A percentile compares a stretch with the other conserved stretches of the same genome.
phyloP scores from a whole-genome alignment of 2,113 vertebrate species.

The Lycaon pictus region DNA sequence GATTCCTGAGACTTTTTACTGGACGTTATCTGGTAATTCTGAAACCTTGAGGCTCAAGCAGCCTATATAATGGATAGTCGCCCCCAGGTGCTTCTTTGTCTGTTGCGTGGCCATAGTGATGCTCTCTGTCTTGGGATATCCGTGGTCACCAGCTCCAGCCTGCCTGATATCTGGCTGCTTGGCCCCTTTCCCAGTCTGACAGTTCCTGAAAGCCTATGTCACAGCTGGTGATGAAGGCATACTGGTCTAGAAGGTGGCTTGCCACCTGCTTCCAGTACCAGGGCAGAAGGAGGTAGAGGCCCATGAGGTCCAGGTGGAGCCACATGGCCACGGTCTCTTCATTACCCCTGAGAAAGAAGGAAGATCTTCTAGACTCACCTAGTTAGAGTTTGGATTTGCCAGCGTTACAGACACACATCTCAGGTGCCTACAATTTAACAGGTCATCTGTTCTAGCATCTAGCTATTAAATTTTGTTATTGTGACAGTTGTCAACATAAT shows the following conservation, averaged over 20 bases:
- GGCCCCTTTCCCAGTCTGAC: constrained; percentile 85
- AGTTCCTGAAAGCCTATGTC: constrained; percentile 89
- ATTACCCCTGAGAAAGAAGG: neutral
- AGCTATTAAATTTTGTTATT: neutral
- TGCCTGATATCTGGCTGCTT: constrained; percentile 75
- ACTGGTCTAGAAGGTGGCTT: constrained; percentile 74
- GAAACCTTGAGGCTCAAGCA: neutral
- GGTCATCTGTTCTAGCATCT: neutral
- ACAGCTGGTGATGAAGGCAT: constrained; percentile 89
- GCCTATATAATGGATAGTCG: neutral
- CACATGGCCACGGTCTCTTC: neutral
- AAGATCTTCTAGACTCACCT: neutral
- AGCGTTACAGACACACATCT: neutral
- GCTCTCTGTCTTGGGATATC: constrained; percentile 42
- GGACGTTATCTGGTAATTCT: neutral
- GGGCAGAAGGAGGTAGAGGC: neutral
- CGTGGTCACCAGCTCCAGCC: neutral
- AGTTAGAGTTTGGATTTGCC: neutral
- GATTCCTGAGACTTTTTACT: neutral
- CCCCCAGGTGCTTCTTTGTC: neutral
- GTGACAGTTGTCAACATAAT: neutral
- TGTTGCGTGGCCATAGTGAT: neutral
- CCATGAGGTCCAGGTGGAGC: neutral
- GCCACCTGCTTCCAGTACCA: constrained; percentile 19
- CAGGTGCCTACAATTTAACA: neutral